Evolutionary conservation across 1,140 invertebrate genomes (phyloP), one percentile per base, ranked within the genome.

Genomic region (Yoshiicerus persimilis): DNA sequence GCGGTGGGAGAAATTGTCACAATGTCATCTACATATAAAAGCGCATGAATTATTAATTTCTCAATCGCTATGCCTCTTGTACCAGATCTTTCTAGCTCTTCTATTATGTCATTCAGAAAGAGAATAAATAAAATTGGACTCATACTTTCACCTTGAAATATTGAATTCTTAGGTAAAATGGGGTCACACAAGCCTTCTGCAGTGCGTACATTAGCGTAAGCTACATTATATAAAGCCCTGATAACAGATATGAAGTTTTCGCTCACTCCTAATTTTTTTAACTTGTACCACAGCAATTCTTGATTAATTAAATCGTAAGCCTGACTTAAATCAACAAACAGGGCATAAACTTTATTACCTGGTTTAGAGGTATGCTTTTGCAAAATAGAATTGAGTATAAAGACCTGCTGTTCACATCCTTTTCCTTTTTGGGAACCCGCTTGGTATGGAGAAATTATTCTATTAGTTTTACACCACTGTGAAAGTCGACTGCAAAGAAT

Each of bases 21-120:
- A 32, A 86, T 86, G 77, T 90, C 89, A 38, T 90, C 89, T 4
- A 87, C 89, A 41, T 32, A 88, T n/a, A 88, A 56, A 1, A 90
- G 41, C 11, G 80, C 13, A 41, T 64, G 56, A 4, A 64, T 23
- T 16, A 64, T 10, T 10, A 64, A 64, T 23, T 5, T 5, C 10
- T 10, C 5, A 64, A 64, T 32, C 1, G 25, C 0, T 13, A 70
- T 70, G 8, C 66, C 66, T 0, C 16, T 13, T 8, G n/a, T 20
- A 0, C 30, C 70, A 0, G 70, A 32, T 9, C n/a, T 77, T 36
- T 77, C 70, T 1, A 77, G n/a, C 8, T 34, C 11, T 4, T 36
- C 32, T 0, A 77, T 9, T 4, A 77, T 77, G 27, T 77, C 70
- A n/a, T 77, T 77, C 4, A 77, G 27, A 36, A 87, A 89, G 10